phyloP scores from a whole-genome alignment of 2,888 invertebrate species.

The Axea sp. region DNA sequence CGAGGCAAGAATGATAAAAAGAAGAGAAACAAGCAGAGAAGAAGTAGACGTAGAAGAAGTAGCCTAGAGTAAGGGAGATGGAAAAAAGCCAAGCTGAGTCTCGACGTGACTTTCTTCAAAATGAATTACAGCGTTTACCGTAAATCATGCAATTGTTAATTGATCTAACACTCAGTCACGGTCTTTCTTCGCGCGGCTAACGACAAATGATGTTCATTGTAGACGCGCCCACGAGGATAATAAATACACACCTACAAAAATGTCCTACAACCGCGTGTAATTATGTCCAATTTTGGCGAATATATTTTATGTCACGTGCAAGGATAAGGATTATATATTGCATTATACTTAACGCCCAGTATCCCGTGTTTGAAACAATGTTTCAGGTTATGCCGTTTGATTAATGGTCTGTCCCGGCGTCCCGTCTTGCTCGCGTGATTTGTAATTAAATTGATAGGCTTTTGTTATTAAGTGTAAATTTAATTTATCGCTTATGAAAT shows the following conservation, averaged over 20 bases:
- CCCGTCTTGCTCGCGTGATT: constrained; percentile 9
- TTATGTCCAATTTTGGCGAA: constrained; percentile 51
- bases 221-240: constrained; percentile 43
- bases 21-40: constrained; percentile 2
- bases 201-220: constrained; percentile 61
- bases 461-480: constrained; percentile 43
- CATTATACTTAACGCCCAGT: constrained; percentile 22
- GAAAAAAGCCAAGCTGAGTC: constrained; percentile 3
- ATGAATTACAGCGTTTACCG: constrained; percentile 59
- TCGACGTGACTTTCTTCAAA: constrained; percentile 40
- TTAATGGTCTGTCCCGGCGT: constrained; percentile 32
- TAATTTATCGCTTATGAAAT: constrained; percentile 37
- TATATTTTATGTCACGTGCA: constrained; percentile 55
- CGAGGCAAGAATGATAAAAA: constrained; percentile 16
- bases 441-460: constrained; percentile 44
- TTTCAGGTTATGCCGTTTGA: constrained; percentile 21
- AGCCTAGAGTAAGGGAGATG: not conserved
- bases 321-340: constrained; percentile 56
- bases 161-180: constrained; percentile 61
- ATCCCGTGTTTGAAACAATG: constrained; percentile 41
- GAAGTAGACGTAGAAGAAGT: constrained; percentile 1
- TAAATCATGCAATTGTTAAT: constrained; percentile 62
- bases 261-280: constrained; percentile 39
- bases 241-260: constrained; percentile 54
- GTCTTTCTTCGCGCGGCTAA: constrained; percentile 50